Percentiles rank a stretch among this genome's conserved stretches.
Evolutionary conservation across 2,797 vertebrate genomes (phyloP).

Genomic region (Premnoplex brunnescens): DNA sequence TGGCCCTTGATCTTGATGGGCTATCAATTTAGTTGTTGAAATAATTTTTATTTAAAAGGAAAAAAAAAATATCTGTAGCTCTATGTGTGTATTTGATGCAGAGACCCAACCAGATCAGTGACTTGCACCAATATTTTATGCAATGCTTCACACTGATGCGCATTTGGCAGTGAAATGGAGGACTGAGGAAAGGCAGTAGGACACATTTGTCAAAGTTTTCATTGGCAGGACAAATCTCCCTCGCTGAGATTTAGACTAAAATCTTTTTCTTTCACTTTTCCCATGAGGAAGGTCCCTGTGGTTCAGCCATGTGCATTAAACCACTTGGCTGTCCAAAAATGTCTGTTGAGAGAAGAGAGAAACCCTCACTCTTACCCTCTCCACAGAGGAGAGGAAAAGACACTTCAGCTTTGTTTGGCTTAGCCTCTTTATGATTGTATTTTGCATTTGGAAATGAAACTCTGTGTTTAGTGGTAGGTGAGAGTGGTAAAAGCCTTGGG

Average conservation of each 20-base stretch:
- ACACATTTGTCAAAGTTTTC: not conserved
- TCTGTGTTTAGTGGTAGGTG: not conserved
- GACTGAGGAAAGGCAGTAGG: not conserved
- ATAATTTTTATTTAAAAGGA: not conserved
- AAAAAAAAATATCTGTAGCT: not conserved
- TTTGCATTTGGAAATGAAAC: not conserved
- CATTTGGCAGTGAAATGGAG: not conserved
- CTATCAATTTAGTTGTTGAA: not conserved
- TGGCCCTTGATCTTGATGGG: not conserved
- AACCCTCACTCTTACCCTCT: not conserved
- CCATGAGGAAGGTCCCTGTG: fast-evolving
- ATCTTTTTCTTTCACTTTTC: conserved; percentile 8
- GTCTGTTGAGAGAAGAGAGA: not conserved
- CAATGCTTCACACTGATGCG: not conserved
- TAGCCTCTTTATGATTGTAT: not conserved
- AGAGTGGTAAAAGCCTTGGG: not conserved
- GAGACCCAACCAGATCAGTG: not conserved
- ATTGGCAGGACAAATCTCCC: not conserved
- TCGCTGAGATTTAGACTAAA: not conserved
- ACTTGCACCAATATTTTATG: not conserved
- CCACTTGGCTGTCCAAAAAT: not conserved
- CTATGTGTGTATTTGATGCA: not conserved
- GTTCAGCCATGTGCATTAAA: not conserved
- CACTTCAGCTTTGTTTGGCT: not conserved
- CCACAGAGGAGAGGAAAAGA: not conserved